Evolutionary conservation across 1,140 invertebrate species (phyloP), one percentile per base, ranked within the genome.

Genomic region (Aphelenchoides fujianensis): DNA sequence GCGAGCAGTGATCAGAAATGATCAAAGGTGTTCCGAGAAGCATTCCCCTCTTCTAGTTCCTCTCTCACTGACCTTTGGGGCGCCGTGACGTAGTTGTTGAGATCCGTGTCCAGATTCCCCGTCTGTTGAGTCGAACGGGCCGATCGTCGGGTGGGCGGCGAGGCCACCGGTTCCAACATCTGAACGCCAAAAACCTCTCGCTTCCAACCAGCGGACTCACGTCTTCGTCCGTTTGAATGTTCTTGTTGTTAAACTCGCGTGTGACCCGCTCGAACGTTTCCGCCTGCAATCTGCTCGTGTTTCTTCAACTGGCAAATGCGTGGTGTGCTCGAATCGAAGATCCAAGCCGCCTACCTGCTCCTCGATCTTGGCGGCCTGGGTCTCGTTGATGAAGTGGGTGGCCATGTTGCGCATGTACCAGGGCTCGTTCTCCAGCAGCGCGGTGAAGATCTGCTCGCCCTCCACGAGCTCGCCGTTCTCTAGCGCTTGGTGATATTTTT

Each of bases 401-500:
- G 79, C 82, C 31, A 83, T 52, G 37, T 81, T 48, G 19, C 81
- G 72, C 75, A 82, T 63, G 36, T 73, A 79, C 72, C 76, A 78
- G 0, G 77, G 71, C 72, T 82, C 73, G 28, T 82, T 76, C 9
- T 78, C 57, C 48, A 84, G 30, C n/a, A 82, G 19, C 34, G 66
- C 36, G 19, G 48, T 67, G 5, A 81, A 36, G 7, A 84, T 72
- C 23, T 74, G 34, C n/a, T 78, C 75, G 1, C 63, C 37, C 35
- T 70, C 62, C 36, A 37, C 35, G 30, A 70, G 36, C 31, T 78
- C 70, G 12, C 78, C 80, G 2, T 54, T 53, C 35, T 74, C 75
- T 7, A 82, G 48, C 27, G 79, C 81, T 57, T 71, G 63, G 9
- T 72, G 68, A 66, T 82, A 84, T 66, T 82, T 80, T 69, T 82